Conservation (phyloP, 2,888 invertebrate genomes). For the Drosophila hamatofila region DNA sequence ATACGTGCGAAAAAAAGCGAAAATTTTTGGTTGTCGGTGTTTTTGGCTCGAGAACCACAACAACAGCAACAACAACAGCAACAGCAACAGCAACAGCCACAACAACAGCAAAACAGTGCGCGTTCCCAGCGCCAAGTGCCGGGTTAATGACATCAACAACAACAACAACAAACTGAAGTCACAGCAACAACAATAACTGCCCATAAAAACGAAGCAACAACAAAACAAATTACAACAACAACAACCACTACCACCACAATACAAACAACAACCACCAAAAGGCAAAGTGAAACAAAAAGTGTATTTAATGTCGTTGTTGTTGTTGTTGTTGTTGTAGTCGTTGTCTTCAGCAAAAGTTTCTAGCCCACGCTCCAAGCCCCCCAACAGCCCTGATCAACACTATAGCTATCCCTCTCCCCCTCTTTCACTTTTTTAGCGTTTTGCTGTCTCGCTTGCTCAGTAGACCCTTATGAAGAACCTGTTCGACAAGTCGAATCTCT, state of each 20-base stretch:
- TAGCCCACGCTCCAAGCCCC: conserved; percentile 6
- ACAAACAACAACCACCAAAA: conserved; percentile 6
- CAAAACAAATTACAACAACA: conserved; percentile 36
- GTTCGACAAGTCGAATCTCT: conserved; percentile 49
- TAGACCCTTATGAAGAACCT: conserved; percentile 51
- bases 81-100: conserved; percentile 26
- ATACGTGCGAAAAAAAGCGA: conserved; percentile 77
- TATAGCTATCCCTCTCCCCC: not conserved
- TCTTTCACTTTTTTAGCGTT: conserved; percentile 32
- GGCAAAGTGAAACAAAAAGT: conserved; percentile 70
- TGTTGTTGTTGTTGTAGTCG: conserved; percentile 14
- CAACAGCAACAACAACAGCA: not conserved
- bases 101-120: conserved; percentile 40
- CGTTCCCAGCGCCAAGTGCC: conserved; percentile 70
- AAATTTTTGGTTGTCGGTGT: conserved; percentile 45
- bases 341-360: conserved; percentile 22
- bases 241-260: conserved; percentile 14
- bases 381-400: conserved; percentile 4
- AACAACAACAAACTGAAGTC: conserved; percentile 19
- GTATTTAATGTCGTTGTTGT: conserved; percentile 45
- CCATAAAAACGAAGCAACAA: conserved; percentile 43
- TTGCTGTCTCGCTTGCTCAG: conserved; percentile 38
- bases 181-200: conserved; percentile 27
- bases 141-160: conserved; percentile 69
- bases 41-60: conserved; percentile 53